phyloP scores from a whole-genome alignment of 2,113 vertebrate species.

The Channa argus region DNA sequence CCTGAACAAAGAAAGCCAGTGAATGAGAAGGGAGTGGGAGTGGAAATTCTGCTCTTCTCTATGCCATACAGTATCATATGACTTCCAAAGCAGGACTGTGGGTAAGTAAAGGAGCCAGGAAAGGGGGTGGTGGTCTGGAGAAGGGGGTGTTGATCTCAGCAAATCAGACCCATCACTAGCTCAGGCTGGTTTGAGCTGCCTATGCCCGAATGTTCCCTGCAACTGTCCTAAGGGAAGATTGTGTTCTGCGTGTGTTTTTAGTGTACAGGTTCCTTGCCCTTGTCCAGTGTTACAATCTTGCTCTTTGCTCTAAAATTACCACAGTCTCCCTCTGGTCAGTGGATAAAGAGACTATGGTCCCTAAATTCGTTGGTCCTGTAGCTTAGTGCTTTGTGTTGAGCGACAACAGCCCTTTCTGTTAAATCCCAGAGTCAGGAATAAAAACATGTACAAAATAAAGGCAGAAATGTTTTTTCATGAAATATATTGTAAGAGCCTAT shows the following conservation, averaged over 20 bases:
- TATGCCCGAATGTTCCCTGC: slow-evolving; percentile 54
- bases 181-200: slow-evolving; percentile 35
- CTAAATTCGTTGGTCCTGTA: not conserved
- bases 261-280: slow-evolving; percentile 7
- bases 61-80: slow-evolving; percentile 55
- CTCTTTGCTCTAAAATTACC: slow-evolving; percentile 13
- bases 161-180: slow-evolving; percentile 61
- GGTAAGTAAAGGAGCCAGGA: slow-evolving; percentile 35
- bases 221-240: slow-evolving; percentile 55
- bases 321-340: not conserved
- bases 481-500: too few relatives aligned
- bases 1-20: slow-evolving; percentile 56
- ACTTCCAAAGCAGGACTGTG: slow-evolving; percentile 47
- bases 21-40: slow-evolving; percentile 48
- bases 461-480: not conserved
- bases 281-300: not conserved
- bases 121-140: slow-evolving; percentile 26
- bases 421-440: too few relatives aligned
- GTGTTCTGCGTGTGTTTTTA: slow-evolving; percentile 35
- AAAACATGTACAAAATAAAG: not conserved
- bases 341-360: not conserved
- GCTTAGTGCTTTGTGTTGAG: too few relatives aligned
- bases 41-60: slow-evolving; percentile 38
- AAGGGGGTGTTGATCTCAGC: slow-evolving; percentile 70
- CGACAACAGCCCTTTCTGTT: too few relatives aligned